Evolutionary conservation across 2,797 vertebrate species (phyloP).

Genomic region (Eospalax fontanierii): DNA sequence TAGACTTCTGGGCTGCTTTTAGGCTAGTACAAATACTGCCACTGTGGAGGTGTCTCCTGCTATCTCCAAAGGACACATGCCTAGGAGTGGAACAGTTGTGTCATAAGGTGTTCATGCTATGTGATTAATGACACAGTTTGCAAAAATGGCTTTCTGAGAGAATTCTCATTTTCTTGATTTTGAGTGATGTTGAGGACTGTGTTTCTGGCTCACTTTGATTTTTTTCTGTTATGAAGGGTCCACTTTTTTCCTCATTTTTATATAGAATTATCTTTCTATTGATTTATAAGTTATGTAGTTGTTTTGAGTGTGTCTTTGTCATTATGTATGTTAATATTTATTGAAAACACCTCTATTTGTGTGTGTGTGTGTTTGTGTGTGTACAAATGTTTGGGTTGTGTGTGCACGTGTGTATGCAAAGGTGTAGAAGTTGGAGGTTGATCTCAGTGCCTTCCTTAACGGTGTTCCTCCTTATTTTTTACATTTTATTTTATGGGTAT

Average conservation of each 20-base stretch:
- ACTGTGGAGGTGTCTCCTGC: not conserved
- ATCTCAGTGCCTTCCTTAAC: not conserved
- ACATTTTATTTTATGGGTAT: no score
- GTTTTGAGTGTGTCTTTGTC: not conserved
- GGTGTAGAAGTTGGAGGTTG: not conserved
- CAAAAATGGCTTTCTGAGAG: not conserved
- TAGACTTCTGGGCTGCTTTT: not conserved
- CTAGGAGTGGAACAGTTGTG: not conserved
- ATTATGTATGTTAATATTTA: not conserved
- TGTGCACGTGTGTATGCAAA: no score
- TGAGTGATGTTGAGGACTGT: not conserved
- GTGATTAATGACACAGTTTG: not conserved
- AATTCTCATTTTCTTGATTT: constrained; percentile 27
- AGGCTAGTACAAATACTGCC: not conserved
- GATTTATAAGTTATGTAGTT: not conserved
- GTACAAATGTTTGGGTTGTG: no score
- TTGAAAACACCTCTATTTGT: not conserved
- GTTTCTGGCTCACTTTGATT: not conserved
- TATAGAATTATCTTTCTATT: not conserved
- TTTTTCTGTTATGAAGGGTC: not conserved
- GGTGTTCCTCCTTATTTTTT: no score
- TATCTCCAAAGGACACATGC: not conserved
- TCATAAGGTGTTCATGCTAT: not conserved
- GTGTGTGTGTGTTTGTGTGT: not conserved
- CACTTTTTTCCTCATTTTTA: not conserved